Base-by-base conservation (phyloP, 2,797 vertebrate genomes). In the Erpetoichthys calabaricus region DNA sequence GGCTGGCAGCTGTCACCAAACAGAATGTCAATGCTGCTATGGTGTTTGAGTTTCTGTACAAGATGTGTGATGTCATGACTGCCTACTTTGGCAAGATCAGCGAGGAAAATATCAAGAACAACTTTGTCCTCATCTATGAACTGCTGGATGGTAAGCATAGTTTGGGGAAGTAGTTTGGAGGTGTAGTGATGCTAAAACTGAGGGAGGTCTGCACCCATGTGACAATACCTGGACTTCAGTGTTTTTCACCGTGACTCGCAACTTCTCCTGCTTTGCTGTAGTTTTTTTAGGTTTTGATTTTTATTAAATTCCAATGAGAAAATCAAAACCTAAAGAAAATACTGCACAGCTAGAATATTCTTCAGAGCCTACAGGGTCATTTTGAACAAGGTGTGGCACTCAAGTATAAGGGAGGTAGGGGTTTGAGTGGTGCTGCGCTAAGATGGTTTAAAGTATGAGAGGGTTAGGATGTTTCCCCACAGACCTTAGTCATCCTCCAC, bases 31-130 rank as follows among this genome's bases (percentile, higher is more conserved):
- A 99, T 0, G 95, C 96, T 5, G 94, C 96, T 72, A 99, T 98
- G 96, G 95, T 99, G 56, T 99, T 99, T 0, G 95, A 99, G 81
- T 99, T 99, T 73, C 94, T 99, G 25, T 98, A 97, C 79, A 99
- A 99, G 86, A 98, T 99, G 94, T 98, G 96, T 8, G 96, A 99
- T 49, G 95, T 99, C 66, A 99, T 98, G 96, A 90, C 94, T 0
- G 93, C 94, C 50, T 99, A 99, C 77, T 99, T 99, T 0, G 96
- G 94, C 73, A 99, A 99, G 82, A 97, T 99, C 88, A 98, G 95
- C 1, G 95, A 98, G 70, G 96, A 99, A 76, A 99, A 99, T 82
- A 98, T 98, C 82, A 99, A 99, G 84, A 99, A 99, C 83, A 99
- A 99, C 86, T 99, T 99, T 8, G 96, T 99, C 72, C 88, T 99